These are phyloP conservation scores for Thyatira batis DNA, from an alignment of 2,888 invertebrate genomes.

Conservation along the genomic window DNA sequence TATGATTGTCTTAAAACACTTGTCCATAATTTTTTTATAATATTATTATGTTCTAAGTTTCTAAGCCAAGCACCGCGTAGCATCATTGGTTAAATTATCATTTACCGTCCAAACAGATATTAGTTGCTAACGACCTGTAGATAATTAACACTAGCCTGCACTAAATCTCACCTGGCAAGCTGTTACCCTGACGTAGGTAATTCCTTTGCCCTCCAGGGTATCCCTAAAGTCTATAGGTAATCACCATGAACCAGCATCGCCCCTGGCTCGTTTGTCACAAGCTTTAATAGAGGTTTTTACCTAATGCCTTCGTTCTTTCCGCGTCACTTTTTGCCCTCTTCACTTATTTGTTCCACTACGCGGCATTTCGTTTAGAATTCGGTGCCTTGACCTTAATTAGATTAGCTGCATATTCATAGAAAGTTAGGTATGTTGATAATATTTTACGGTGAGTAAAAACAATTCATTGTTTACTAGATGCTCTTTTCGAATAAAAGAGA, in stretches of 20 bases:
- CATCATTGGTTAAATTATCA: no score
- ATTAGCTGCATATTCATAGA: slow-evolving; percentile 11
- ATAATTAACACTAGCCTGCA: not conserved
- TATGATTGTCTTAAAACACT: no score
- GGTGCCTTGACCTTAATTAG: slow-evolving; percentile 34
- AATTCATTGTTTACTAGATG: no score
- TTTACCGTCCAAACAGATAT: no score
- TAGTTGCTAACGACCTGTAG: slow-evolving; percentile 16
- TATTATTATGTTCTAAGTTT: no score
- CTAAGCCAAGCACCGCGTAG: no score
- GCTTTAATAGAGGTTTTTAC: slow-evolving; percentile 59
- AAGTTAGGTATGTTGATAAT: not conserved
- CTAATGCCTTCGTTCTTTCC: slow-evolving; percentile 53
- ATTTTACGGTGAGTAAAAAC: no score
- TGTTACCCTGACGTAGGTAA: slow-evolving; percentile 22
- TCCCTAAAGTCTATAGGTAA: slow-evolving; percentile 33
- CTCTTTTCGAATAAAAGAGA: no score
- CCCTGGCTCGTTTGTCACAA: slow-evolving; percentile 53
- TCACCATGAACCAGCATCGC: slow-evolving; percentile 50
- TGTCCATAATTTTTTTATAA: no score
- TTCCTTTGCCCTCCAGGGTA: slow-evolving; percentile 23
- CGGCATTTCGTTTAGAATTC: slow-evolving; percentile 21
- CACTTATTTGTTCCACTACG: slow-evolving; percentile 39
- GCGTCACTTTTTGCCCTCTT: slow-evolving; percentile 43
- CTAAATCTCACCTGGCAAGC: slow-evolving; percentile 1